Conservation (phyloP, 1,140 invertebrate genomes). For the Drosophila burlai region DNA sequence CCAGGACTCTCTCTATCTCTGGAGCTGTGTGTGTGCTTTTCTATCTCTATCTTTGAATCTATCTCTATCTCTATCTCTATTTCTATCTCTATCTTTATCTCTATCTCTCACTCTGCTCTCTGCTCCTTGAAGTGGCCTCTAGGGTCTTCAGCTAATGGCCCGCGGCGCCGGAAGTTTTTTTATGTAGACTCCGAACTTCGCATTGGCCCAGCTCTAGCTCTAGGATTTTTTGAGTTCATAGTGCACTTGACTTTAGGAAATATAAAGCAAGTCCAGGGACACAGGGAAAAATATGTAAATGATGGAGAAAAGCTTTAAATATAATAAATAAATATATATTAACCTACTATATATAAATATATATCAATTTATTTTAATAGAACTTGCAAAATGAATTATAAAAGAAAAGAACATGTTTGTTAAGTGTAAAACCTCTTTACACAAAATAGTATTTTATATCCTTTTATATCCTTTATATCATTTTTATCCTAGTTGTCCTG, state of each 20-base stretch:
- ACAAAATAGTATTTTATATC: background rate
- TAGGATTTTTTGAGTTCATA: conserved; percentile 28
- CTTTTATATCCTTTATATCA: too few relatives aligned
- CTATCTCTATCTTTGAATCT: background rate
- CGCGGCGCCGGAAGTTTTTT: conserved; percentile 68
- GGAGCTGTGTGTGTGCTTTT: background rate
- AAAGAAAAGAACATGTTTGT: background rate
- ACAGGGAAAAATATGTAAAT: background rate
- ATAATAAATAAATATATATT: background rate
- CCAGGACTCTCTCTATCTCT: background rate
- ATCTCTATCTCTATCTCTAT: background rate
- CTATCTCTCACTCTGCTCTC: conserved; percentile 9
- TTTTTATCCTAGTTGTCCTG: background rate
- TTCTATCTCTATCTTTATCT: background rate
- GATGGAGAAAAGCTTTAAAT: background rate
- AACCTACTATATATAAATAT: too few relatives aligned
- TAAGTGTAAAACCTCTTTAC: background rate
- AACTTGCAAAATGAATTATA: background rate
- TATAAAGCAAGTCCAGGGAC: conserved; percentile 16
- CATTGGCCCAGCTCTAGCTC: conserved; percentile 4
- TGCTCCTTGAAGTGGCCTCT: conserved; percentile 68
- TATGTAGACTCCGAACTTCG: conserved; percentile 31
- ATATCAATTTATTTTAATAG: background rate
- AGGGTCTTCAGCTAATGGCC: conserved; percentile 75
- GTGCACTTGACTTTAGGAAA: conserved; percentile 40